Conservation (phyloP, 2,113 vertebrate genomes). For the Cygnus buccinator region DNA sequence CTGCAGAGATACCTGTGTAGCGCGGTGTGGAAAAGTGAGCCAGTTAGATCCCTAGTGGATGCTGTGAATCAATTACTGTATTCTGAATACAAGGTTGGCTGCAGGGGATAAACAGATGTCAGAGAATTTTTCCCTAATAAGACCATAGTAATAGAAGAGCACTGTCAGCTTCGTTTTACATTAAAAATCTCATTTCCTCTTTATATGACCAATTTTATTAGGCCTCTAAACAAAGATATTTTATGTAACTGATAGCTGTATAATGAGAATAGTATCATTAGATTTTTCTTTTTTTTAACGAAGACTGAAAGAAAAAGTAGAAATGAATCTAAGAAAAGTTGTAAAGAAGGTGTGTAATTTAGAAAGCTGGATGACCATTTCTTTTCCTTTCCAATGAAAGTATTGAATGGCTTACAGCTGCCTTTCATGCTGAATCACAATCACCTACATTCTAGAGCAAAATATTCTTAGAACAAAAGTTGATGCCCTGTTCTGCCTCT, state of each 20-base stretch:
- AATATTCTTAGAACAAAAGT: conserved; percentile 12
- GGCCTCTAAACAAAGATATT: conserved; percentile 83
- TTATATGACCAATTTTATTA: conserved; percentile 86
- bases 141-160: conserved; percentile 88
- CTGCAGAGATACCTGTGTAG: conserved; percentile 87
- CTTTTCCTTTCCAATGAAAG: conserved; percentile 23
- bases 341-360: conserved; percentile 27
- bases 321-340: conserved; percentile 20
- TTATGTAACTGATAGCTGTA: conserved; percentile 74
- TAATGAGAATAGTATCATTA: conserved; percentile 67
- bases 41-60: conserved; percentile 88
- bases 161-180: conserved; percentile 88
- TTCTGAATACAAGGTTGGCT: conserved; percentile 92
- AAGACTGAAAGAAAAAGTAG: conserved; percentile 51
- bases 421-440: conserved; percentile 63
- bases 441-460: conserved; percentile 20
- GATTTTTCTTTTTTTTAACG: conserved; percentile 55
- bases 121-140: conserved; percentile 91
- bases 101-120: conserved; percentile 91
- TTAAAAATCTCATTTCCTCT: conserved; percentile 86
- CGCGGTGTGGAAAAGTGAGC: conserved; percentile 83
- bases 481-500: background rate
- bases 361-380: background rate
- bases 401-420: background rate
- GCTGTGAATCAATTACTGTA: conserved; percentile 94